These are phyloP conservation scores for Anhinga anhinga DNA, from an alignment of 2,113 vertebrate species.

Conservation along the genomic window DNA sequence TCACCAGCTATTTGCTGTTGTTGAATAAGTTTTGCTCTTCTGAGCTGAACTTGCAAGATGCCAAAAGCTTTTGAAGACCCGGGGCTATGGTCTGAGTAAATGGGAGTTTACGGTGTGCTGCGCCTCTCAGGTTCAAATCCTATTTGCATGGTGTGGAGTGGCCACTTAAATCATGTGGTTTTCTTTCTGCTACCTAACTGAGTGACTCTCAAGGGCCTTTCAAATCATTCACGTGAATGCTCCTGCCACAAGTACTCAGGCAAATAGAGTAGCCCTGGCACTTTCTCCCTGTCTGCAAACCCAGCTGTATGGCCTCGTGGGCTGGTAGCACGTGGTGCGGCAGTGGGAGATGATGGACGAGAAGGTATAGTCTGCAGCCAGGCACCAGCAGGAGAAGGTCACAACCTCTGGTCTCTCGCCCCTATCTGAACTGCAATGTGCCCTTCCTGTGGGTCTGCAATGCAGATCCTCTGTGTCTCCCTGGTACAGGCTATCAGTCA, in stretches of 20 bases:
- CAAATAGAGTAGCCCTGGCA: not conserved
- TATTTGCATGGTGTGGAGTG: not conserved
- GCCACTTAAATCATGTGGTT: not conserved
- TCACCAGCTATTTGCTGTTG: not conserved
- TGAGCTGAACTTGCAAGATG: not conserved
- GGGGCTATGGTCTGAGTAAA: not conserved
- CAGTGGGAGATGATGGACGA: not conserved
- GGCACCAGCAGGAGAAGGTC: not conserved
- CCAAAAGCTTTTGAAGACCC: not conserved
- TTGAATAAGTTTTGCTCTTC: not conserved
- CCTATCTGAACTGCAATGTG: fast-evolving
- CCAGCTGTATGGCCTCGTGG: fast-evolving
- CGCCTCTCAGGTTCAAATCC: not conserved
- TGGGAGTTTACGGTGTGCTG: not conserved
- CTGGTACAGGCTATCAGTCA: fast-evolving
- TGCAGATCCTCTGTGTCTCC: not conserved
- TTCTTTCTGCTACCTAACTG: not conserved
- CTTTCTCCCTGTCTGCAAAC: not conserved
- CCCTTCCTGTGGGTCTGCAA: not conserved
- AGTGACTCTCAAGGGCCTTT: not conserved
- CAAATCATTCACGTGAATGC: not conserved
- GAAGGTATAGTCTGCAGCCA: not conserved
- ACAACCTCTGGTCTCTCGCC: not conserved
- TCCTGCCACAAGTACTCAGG: not conserved
- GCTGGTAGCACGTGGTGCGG: not conserved